Conservation (phyloP, 1,140 invertebrate species). For the Trichonephila clavipes region DNA sequence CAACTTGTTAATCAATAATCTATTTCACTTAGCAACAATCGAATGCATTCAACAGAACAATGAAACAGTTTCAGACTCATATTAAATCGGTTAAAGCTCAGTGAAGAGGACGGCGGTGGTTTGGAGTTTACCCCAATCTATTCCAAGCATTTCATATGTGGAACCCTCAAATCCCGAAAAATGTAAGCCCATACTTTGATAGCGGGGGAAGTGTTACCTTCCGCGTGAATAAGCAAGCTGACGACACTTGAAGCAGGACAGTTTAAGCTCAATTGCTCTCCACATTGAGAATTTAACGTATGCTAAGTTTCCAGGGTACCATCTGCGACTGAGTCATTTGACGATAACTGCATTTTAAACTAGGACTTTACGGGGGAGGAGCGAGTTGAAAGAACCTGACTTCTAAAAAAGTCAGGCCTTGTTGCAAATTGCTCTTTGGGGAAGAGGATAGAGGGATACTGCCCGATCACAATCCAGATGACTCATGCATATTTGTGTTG, state of each 20-base stretch:
- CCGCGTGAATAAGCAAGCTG: neutral
- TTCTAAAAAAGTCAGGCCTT: slow-evolving; percentile 26
- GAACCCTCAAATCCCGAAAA: neutral
- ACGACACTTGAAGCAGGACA: neutral
- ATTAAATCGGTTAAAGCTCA: no score
- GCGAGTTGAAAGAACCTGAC: slow-evolving; percentile 30
- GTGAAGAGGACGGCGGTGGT: neutral
- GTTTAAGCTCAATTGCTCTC: slow-evolving; percentile 52
- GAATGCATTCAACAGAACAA: no score
- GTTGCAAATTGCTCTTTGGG: slow-evolving; percentile 29
- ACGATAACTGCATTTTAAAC: slow-evolving; percentile 37
- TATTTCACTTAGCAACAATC: no score
- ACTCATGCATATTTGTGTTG: neutral
- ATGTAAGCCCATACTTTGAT: neutral
- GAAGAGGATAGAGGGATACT: neutral
- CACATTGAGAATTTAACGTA: slow-evolving; percentile 49
- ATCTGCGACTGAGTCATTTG: slow-evolving; percentile 71
- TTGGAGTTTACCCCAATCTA: neutral
- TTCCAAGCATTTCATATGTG: neutral
- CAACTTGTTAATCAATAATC: no score
- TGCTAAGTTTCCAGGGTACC: slow-evolving; percentile 51
- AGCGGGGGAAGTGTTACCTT: neutral
- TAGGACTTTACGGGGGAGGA: slow-evolving; percentile 26
- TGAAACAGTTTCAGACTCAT: no score
- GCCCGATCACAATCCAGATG: neutral